These are phyloP conservation scores for Bubalus kerabau DNA, from an alignment of 2,113 vertebrate species.

Conservation along the genomic window DNA sequence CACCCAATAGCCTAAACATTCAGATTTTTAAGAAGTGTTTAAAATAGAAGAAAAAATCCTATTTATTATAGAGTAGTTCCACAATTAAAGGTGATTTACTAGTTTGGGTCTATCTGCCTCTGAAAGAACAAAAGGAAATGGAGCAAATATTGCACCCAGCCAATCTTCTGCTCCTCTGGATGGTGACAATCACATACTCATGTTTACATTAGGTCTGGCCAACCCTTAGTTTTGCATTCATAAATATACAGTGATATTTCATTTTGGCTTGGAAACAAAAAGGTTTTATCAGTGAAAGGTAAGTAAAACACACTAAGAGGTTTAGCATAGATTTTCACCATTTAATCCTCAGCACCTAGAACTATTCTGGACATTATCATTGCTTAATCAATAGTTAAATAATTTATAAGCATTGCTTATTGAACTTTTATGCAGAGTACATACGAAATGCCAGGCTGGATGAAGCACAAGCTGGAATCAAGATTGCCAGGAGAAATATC, in stretches of 20 bases:
- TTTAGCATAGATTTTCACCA: background rate
- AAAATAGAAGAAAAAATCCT: background rate
- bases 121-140: background rate
- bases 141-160: background rate
- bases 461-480: background rate
- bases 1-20: background rate
- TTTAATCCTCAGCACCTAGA: background rate
- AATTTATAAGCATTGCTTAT: background rate
- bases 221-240: background rate
- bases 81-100: background rate
- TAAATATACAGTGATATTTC: background rate
- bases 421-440: background rate
- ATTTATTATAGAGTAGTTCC: background rate
- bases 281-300: background rate
- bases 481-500: background rate
- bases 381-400: background rate
- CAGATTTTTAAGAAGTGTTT: background rate
- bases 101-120: background rate
- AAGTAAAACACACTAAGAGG: background rate
- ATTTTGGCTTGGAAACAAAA: background rate
- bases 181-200: background rate
- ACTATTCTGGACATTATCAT: background rate
- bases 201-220: background rate
- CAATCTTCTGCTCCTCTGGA: background rate
- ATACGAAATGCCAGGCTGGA: background rate